Evolutionary conservation across 2,797 vertebrate genomes (phyloP), one percentile per base, ranked within the genome.

Genomic region (Syngnathus rostellatus): DNA sequence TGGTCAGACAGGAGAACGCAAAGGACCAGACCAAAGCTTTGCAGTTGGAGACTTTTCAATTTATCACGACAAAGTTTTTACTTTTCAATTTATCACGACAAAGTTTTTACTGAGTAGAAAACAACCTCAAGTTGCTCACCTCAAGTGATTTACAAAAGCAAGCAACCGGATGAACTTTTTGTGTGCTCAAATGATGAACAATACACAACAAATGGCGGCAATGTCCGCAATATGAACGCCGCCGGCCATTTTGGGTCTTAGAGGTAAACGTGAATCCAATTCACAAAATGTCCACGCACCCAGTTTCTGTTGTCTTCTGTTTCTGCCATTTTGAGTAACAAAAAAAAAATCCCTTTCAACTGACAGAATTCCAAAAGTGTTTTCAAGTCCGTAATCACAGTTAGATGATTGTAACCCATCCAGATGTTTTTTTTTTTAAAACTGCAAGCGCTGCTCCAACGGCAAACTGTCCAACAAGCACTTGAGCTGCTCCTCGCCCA

Each of bases 401-500:
- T 5, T 5, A 41, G 6, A 11, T 7, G 9, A 41, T 9, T 61
- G 39, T 41, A 41, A 12, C 39, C n/a, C 12, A 39, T 23, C 21
- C 60, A 45, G 60, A 62, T 10, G 21, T 21, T 19, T 8, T 6
- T 45, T 45, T 16, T 48, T 48, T 62, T 45, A 62, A 25, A 62
- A 45, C 21, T 45, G 43, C 2, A 0, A 72, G 72, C 85, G 85
- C 77, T 89, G 86, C 21, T 89, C 87, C 67, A 83, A 75, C 3
- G 90, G 92, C 62, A 98, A 90, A 78, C 95, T 98, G 45, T 98
- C 95, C 8, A 91, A 81, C 86, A 98, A 87, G 83, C 95, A 94
- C 79, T 93, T 93, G 12, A 98, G 93, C 82, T 98, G 96, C 84
- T 98, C 96, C 70, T 98, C 93, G 0, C 95, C 95, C 71, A 97